phyloP scores from a whole-genome alignment of 2,888 invertebrate species.

The Nineta flava region DNA sequence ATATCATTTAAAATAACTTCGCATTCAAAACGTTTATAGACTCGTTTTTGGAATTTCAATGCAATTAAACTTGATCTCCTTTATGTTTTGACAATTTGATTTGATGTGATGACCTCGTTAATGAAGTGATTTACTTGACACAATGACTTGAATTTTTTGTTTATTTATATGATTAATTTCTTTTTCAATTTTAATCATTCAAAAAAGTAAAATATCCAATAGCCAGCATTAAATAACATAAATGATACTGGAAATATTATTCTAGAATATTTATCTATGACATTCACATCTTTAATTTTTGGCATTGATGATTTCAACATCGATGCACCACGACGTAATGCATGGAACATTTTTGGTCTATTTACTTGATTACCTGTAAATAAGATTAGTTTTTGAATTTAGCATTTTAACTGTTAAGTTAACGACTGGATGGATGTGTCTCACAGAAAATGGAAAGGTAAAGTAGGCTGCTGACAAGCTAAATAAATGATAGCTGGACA shows the following conservation, averaged over 20 bases:
- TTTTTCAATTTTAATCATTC: constrained; percentile 29
- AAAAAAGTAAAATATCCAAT: constrained; percentile 87
- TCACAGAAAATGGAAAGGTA: too few species aligned
- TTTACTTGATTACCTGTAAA: constrained; percentile 37
- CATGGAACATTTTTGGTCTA: constrained; percentile 61
- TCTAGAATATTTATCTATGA: constrained; percentile 94
- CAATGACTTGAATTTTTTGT: too few species aligned
- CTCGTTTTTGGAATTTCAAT: too few species aligned
- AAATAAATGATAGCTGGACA: too few species aligned
- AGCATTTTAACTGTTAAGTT: not conserved
- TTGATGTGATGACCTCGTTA: too few species aligned
- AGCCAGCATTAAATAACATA: constrained; percentile 84
- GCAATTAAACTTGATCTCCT: too few species aligned
- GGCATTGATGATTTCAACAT: constrained; percentile 80
- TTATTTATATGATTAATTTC: too few species aligned
- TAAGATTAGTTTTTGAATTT: constrained; percentile 2
- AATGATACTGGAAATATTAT: constrained; percentile 93
- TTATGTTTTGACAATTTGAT: too few species aligned
- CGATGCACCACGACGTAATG: constrained; percentile 68
- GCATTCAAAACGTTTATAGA: too few species aligned
- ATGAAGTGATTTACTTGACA: too few species aligned
- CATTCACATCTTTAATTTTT: constrained; percentile 93
- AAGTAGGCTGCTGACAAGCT: too few species aligned
- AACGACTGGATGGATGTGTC: not conserved
- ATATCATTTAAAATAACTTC: too few species aligned